These are phyloP conservation scores for Diaperis boleti DNA, from an alignment of 2,888 invertebrate species.

Conservation along the genomic window DNA sequence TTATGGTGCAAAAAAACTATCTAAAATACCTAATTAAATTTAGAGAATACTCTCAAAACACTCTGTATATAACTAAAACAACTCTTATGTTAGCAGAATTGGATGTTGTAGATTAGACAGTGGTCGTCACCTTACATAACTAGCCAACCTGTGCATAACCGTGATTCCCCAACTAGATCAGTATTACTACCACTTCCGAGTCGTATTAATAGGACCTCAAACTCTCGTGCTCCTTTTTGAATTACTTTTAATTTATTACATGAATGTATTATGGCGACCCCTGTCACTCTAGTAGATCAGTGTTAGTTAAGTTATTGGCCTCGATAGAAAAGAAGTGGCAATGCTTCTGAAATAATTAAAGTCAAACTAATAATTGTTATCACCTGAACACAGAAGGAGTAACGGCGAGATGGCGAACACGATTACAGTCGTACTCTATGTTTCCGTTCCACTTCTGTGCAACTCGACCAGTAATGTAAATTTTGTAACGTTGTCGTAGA, in stretches of 20 bases:
- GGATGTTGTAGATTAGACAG: slow-evolving; percentile 48
- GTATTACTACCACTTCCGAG: slow-evolving; percentile 5
- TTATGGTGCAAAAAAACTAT: slow-evolving; percentile 63
- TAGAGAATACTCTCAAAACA: slow-evolving; percentile 44
- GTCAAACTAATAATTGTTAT: slow-evolving; percentile 49
- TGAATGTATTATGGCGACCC: slow-evolving; percentile 42
- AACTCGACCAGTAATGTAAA: slow-evolving; percentile 63
- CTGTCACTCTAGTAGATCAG: slow-evolving; percentile 51
- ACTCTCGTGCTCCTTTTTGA: slow-evolving; percentile 39
- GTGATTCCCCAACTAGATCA: slow-evolving; percentile 3
- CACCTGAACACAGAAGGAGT: slow-evolving; percentile 50
- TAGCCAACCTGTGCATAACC: slow-evolving; percentile 28
- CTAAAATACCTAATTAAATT: slow-evolving; percentile 55
- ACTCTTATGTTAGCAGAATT: slow-evolving; percentile 51
- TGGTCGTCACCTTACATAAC: slow-evolving; percentile 30
- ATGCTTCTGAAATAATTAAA: slow-evolving; percentile 53
- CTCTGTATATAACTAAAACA: slow-evolving; percentile 51
- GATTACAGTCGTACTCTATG: slow-evolving; percentile 31
- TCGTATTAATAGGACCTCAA: slow-evolving; percentile 31
- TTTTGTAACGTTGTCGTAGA: slow-evolving; percentile 63
- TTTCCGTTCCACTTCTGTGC: slow-evolving; percentile 39
- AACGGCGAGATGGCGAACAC: slow-evolving; percentile 39
- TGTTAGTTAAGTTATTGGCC: slow-evolving; percentile 50
- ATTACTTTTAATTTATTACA: slow-evolving; percentile 39
- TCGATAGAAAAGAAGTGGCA: slow-evolving; percentile 47